These are phyloP conservation scores for Dromius quadrimaculatus DNA, from an alignment of 2,888 invertebrate genomes.

Conservation along the genomic window DNA sequence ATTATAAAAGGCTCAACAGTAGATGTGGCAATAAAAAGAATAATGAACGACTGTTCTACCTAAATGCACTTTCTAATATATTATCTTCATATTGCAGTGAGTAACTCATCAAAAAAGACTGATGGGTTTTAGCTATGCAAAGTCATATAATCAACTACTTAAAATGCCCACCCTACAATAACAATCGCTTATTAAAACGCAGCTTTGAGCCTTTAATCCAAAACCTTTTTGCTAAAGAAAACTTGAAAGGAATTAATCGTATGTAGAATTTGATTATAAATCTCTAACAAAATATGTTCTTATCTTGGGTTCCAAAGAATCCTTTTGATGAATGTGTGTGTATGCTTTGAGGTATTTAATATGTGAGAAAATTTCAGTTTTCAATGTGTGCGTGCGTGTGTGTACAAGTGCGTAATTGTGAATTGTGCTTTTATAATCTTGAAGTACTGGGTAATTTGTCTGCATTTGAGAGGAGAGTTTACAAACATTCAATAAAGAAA, in stretches of 20 bases:
- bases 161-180: neutral
- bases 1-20: too few species aligned
- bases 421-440: constrained; percentile 37
- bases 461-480: neutral
- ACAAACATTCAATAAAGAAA: neutral
- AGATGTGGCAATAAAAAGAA: too few species aligned
- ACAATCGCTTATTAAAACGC: constrained; percentile 30
- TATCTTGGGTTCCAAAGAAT: constrained; percentile 11
- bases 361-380: too few species aligned
- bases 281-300: constrained; percentile 40
- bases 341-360: neutral
- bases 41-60: too few species aligned
- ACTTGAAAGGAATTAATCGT: constrained; percentile 35
- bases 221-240: neutral
- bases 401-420: constrained; percentile 16
- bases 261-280: constrained; percentile 42
- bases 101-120: constrained; percentile 2
- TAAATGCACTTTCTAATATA: constrained; percentile 3
- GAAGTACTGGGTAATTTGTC: constrained; percentile 32
- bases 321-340: constrained; percentile 4
- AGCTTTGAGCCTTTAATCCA: constrained; percentile 23
- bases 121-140: constrained; percentile 7
- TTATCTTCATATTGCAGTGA: constrained; percentile 9
- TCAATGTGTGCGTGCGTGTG: constrained; percentile 2
- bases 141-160: constrained; percentile 16